Percentiles rank a stretch among this genome's conserved stretches.
These are phyloP conservation scores for Probaryconus sp. DNA, from an alignment of 1,140 invertebrate genomes.

Conservation along the genomic window DNA sequence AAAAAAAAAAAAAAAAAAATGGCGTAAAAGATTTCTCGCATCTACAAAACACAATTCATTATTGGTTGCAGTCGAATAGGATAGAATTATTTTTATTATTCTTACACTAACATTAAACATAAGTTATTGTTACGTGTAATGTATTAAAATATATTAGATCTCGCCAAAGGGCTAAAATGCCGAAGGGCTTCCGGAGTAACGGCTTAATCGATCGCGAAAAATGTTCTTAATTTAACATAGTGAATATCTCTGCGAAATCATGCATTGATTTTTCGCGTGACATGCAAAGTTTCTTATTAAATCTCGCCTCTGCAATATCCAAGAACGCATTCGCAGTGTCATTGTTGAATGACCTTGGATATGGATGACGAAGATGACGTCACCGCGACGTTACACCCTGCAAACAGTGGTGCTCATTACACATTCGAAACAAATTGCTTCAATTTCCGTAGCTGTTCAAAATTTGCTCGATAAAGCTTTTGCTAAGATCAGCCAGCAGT, in stretches of 20 bases:
- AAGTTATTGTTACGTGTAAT: too few species aligned
- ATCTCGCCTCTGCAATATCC: constrained; percentile 43
- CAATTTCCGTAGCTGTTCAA: constrained; percentile 24
- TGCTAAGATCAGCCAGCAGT: background rate
- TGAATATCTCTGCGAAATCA: constrained; percentile 18
- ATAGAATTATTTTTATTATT: too few species aligned
- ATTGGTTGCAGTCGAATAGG: too few species aligned
- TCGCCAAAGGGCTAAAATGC: too few species aligned
- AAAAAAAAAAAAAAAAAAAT: too few species aligned
- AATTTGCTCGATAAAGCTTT: constrained; percentile 10
- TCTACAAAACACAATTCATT: too few species aligned
- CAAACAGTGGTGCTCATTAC: constrained; percentile 40
- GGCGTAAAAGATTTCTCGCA: too few species aligned
- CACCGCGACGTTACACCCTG: constrained; percentile 50
- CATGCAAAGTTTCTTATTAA: constrained; percentile 52
- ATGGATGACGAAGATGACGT: constrained; percentile 54
- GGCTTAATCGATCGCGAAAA: constrained; percentile 35
- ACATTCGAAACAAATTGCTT: background rate
- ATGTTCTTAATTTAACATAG: constrained; percentile 14
- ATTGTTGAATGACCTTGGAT: constrained; percentile 56
- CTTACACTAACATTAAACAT: too few species aligned
- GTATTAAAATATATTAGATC: too few species aligned
- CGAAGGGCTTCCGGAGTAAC: constrained; percentile 28
- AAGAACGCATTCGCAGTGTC: constrained; percentile 56
- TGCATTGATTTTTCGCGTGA: constrained; percentile 43